Evolutionary conservation across 2,888 invertebrate species (phyloP).

Genomic region (Nysson spinosus): DNA sequence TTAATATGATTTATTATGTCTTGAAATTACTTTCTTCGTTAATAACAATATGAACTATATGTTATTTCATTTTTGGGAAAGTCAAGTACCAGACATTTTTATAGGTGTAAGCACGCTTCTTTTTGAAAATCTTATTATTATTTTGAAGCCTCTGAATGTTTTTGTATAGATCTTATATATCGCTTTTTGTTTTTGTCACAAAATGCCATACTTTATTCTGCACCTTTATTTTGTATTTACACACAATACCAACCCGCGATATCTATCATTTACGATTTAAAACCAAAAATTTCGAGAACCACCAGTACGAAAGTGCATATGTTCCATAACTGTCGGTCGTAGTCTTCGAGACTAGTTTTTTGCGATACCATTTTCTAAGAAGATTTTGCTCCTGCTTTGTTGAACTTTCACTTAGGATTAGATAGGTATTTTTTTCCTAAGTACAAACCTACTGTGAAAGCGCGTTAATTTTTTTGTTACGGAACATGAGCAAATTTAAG

Average conservation of each 20-base stretch:
- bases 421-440: conserved; percentile 14
- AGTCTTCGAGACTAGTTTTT: conserved; percentile 17
- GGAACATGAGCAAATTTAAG: conserved; percentile 58
- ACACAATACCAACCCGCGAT: conserved; percentile 44
- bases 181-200: conserved; percentile 69
- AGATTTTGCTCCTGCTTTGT: conserved; percentile 8
- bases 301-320: conserved; percentile 36
- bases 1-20: too few relatives aligned
- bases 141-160: conserved; percentile 51
- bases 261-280: conserved; percentile 23
- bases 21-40: conserved; percentile 1
- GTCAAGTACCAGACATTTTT: conserved; percentile 32
- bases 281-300: conserved; percentile 25
- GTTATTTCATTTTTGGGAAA: conserved; percentile 3
- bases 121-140: conserved; percentile 32
- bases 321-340: conserved; percentile 57
- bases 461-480: conserved; percentile 48
- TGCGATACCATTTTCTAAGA: conserved; percentile 1
- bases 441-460: conserved; percentile 25
- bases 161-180: conserved; percentile 53
- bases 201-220: conserved; percentile 56
- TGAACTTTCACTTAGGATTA: conserved; percentile 4
- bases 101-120: conserved; percentile 54
- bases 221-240: conserved; percentile 52
- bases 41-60: conserved; percentile 16